Evolutionary conservation across 1,140 invertebrate genomes (phyloP), one percentile per base, ranked within the genome.

Genomic region (Homarus americanus): DNA sequence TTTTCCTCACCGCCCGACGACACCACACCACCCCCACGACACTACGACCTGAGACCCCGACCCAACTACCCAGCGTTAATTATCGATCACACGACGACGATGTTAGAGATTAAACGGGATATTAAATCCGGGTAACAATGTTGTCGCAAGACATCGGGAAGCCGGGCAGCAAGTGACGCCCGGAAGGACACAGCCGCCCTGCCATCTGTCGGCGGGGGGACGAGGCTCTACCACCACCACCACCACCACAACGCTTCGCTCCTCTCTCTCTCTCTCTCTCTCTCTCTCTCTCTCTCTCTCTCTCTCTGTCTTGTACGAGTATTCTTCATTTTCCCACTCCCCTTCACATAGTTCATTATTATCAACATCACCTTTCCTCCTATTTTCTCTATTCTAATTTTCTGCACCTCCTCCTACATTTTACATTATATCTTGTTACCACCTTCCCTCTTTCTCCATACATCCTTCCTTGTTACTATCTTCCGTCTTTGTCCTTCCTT

Each of bases 181-280:
- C 63, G 63, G 63, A 69, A 69, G 63, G 63, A 69, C n/a, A 69
- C 28, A 12, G n/a, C 63, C 63, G 28, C 63, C 63, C 63, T 69
- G 63, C 63, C 63, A 69, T 69, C 63, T 69, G 63, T 69, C n/a
- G 63, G 63, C 63, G n/a, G n/a, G 4, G 63, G 28, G 4, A 9
- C 15, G 28, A 69, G n/a, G 63, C 63, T 69, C 63, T 12, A 7
- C 5, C 63, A 20, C 24, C 63, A 7, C 63, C 63, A 69, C 4
- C 58, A 63, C 12, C 58, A 63, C 12, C 58, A 63, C 58, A 17
- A 63, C 15, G 4, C 3, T 69, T 28, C 28, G 9, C 2, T 1
- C 24, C 9, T 28, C 53, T 58, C 9, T 15, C 53, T 9, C 20
- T 49, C 44, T 17, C 15, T 58, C 15, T 58, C 15, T 17, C 15